These are phyloP conservation scores for Sarcoramphus papa DNA, from an alignment of 2,797 vertebrate genomes.

Conservation along the genomic window DNA sequence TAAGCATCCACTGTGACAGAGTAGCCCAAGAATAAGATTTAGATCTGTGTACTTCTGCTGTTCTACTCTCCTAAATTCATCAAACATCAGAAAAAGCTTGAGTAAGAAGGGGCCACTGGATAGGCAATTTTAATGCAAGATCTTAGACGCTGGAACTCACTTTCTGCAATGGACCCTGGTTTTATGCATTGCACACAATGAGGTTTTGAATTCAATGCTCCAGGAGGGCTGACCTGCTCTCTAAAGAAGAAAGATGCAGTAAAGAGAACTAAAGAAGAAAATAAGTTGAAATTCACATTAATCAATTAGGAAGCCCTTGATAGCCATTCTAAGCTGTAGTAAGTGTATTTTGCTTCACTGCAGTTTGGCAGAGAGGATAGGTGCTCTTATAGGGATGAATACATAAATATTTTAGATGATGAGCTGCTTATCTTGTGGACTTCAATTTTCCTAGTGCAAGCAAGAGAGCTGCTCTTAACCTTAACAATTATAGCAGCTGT, in stretches of 20 bases:
- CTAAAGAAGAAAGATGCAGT: background rate
- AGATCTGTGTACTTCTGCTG: background rate
- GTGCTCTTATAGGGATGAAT: background rate
- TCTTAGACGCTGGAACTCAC: background rate
- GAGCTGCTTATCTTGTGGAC: background rate
- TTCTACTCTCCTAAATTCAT: background rate
- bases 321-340: background rate
- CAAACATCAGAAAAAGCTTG: background rate
- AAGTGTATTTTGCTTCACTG: background rate
- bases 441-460: background rate
- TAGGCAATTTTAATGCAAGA: background rate
- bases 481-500: background rate
- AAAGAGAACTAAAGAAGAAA: background rate
- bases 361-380: background rate
- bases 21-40: background rate
- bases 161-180: background rate
- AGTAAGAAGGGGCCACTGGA: background rate
- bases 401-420: conserved; percentile 24
- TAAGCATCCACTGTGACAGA: background rate
- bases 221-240: background rate
- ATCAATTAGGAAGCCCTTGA: background rate
- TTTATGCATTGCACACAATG: background rate
- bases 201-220: background rate
- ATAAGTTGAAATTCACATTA: background rate
- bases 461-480: background rate